Conservation (phyloP, 2,888 invertebrate genomes). For the Agriopis leucophaearia region DNA sequence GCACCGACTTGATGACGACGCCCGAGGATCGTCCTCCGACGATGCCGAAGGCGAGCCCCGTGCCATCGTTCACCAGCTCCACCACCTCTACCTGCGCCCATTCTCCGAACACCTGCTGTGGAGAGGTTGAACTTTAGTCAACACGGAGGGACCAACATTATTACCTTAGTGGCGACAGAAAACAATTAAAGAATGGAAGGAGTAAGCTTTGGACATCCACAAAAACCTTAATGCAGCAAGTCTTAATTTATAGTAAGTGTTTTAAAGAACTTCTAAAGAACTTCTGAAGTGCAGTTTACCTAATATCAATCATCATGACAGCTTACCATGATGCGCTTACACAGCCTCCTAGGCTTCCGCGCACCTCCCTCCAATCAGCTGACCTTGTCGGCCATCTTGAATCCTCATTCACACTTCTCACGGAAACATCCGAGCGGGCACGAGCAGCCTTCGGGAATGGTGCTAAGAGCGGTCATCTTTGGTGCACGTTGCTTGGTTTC, state of each 20-base stretch:
- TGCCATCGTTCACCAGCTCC: conserved; percentile 96
- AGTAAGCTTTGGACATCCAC: too few relatives aligned
- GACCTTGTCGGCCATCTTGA: conserved; percentile 81
- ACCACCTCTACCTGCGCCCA: conserved; percentile 98
- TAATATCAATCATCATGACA: too few relatives aligned
- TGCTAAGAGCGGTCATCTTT: conserved; percentile 17
- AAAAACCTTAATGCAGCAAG: too few relatives aligned
- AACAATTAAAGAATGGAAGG: too few relatives aligned
- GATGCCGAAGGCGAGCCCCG: conserved; percentile 97
- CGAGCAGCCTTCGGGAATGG: conserved; percentile 44
- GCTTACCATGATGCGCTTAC: conserved; percentile 82
- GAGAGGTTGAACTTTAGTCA: not conserved
- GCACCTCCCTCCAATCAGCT: conserved; percentile 81
- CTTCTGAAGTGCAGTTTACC: too few relatives aligned
- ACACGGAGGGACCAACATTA: too few relatives aligned
- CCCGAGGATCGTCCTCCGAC: conserved; percentile 97
- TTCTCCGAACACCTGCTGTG: conserved; percentile 95
- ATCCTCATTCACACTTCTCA: conserved; percentile 68
- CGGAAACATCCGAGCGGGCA: conserved; percentile 55
- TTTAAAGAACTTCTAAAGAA: too few relatives aligned
- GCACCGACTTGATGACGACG: conserved; percentile 97
- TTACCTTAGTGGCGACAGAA: too few relatives aligned
- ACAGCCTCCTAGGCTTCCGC: conserved; percentile 72
- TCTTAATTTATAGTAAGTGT: too few relatives aligned
- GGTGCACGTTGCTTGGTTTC: not conserved